These are phyloP conservation scores for Condylura cristata DNA, from an alignment of 2,113 vertebrate species.

Conservation along the genomic window DNA sequence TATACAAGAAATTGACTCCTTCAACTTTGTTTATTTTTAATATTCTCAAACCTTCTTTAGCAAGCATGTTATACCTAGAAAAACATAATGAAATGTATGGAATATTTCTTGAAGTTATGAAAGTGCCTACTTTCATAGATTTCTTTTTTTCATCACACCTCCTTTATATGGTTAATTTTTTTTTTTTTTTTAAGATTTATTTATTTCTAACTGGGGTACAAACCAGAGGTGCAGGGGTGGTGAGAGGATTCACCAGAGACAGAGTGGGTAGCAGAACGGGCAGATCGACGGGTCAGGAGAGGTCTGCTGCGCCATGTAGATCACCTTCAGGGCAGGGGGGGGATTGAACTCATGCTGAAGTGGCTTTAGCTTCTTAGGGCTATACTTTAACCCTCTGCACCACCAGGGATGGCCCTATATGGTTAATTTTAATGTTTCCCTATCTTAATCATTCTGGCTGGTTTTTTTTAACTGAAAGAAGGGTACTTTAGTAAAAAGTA, in stretches of 20 bases:
- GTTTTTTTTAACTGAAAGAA: constrained; percentile 21
- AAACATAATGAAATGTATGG: not conserved
- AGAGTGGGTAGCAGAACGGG: no score
- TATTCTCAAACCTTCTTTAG: constrained; percentile 4
- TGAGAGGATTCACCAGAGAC: no score
- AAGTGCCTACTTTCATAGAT: not conserved
- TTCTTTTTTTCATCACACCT: not conserved
- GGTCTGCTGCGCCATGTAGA: no score
- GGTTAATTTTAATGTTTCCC: not conserved
- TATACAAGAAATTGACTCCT: constrained; percentile 36
- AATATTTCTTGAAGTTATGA: constrained; percentile 12
- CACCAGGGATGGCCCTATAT: no score
- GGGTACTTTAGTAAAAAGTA: constrained; percentile 9
- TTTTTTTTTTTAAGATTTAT: no score
- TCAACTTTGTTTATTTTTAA: constrained; percentile 56
- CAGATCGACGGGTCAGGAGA: no score
- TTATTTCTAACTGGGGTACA: no score
- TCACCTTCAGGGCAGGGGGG: no score
- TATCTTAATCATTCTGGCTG: not conserved
- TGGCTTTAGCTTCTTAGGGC: no score
- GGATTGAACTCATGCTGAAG: no score
- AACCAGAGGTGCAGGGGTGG: no score
- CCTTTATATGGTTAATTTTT: constrained; percentile 16
- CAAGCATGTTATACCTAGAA: not conserved
- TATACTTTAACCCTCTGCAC: no score